Evolutionary conservation across 2,797 vertebrate species (phyloP).

Genomic region (Sparus aurata): DNA sequence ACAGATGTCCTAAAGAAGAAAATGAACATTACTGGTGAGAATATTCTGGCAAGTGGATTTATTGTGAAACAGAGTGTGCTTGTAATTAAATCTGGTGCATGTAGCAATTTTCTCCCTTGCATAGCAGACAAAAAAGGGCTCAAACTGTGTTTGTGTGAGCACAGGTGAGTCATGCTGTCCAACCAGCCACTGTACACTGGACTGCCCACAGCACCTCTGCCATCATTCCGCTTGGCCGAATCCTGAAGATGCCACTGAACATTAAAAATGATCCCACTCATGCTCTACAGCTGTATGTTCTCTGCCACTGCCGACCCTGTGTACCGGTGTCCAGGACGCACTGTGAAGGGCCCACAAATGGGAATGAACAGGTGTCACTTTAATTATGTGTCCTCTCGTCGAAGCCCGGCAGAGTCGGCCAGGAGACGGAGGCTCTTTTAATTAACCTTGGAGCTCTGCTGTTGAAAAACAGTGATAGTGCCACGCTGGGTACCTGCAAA

Average conservation of each 20-base stretch:
- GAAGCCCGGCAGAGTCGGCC: constrained; percentile 42
- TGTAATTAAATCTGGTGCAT: not conserved
- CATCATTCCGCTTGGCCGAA: constrained; percentile 51
- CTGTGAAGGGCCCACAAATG: constrained; percentile 61
- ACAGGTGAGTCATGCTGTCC: constrained; percentile 41
- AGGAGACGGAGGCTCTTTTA: constrained; percentile 71
- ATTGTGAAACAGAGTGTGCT: not conserved
- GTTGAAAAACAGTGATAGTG: constrained; percentile 66
- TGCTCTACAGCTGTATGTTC: constrained; percentile 54
- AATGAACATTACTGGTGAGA: not conserved
- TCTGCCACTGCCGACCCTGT: constrained; percentile 54
- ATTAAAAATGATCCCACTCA: constrained; percentile 64
- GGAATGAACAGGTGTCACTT: constrained; percentile 83
- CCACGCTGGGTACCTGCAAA: constrained; percentile 52
- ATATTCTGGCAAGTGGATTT: not conserved
- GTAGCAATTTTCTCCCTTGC: not conserved
- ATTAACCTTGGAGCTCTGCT: constrained; percentile 78
- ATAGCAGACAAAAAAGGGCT: not conserved
- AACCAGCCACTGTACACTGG: constrained; percentile 13
- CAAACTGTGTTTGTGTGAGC: constrained; percentile 18
- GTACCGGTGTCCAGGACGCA: constrained; percentile 27
- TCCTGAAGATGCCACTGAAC: constrained; percentile 59
- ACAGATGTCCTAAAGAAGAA: not conserved
- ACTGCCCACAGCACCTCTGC: constrained; percentile 33
- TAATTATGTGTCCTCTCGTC: constrained; percentile 75